Percentiles rank a stretch among this genome's conserved stretches.
Conservation (phyloP, 2,888 invertebrate genomes). For the Synergus laeviventris region DNA sequence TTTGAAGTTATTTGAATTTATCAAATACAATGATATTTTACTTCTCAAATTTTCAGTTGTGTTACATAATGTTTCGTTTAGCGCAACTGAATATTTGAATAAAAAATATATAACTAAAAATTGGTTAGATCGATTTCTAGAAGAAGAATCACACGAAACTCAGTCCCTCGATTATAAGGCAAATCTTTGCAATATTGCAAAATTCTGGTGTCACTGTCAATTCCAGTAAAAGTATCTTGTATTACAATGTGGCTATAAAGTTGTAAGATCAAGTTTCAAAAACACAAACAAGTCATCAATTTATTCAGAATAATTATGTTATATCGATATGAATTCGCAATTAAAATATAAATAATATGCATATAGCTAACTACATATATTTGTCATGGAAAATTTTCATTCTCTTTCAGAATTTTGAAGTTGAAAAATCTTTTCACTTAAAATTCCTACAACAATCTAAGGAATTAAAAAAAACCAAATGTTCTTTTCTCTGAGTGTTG, state of each 20-base stretch:
- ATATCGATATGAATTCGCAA: neutral
- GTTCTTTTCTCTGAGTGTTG: neutral
- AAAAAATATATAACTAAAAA: neutral
- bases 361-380: too few relatives aligned
- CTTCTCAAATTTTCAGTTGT: too few relatives aligned
- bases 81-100: neutral
- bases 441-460: neutral
- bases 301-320: neutral
- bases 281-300: constrained; percentile 40
- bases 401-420: too few relatives aligned
- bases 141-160: neutral
- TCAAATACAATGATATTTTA: too few relatives aligned
- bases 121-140: neutral
- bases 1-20: too few relatives aligned
- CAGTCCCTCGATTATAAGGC: neutral
- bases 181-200: constrained; percentile 38
- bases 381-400: too few relatives aligned
- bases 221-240: constrained; percentile 44
- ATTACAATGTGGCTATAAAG: constrained; percentile 43
- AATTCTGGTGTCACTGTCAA: constrained; percentile 29
- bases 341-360: too few relatives aligned
- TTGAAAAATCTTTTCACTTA: neutral
- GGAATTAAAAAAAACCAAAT: neutral
- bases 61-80: too few relatives aligned
- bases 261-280: constrained; percentile 45